These are phyloP conservation scores for Melolontha melolontha DNA, from an alignment of 2,888 invertebrate genomes.

Conservation along the genomic window DNA sequence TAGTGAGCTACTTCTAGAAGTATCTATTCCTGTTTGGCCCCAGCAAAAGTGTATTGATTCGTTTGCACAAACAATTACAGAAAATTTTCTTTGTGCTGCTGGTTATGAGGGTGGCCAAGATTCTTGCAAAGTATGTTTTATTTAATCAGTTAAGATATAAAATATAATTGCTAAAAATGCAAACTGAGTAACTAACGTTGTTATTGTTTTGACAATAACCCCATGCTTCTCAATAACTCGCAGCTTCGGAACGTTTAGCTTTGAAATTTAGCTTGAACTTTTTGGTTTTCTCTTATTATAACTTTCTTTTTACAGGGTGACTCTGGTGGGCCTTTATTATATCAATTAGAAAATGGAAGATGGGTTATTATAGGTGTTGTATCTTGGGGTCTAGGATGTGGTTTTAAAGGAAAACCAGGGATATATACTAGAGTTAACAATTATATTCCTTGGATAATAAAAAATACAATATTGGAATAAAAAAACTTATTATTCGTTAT, in stretches of 20 bases:
- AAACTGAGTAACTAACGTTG: background rate
- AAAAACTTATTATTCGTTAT: too few species aligned
- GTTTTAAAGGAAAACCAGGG: constrained; percentile 80
- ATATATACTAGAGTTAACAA: constrained; percentile 81
- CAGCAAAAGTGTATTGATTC: constrained; percentile 73
- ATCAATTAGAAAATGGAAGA: constrained; percentile 78
- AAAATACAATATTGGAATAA: constrained; percentile 60
- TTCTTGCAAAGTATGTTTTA: constrained; percentile 79
- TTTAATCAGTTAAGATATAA: background rate
- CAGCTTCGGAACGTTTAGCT: too few species aligned
- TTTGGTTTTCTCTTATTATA: too few species aligned
- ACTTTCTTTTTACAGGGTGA: constrained; percentile 73
- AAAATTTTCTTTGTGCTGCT: constrained; percentile 82
- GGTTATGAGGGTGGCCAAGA: constrained; percentile 81
- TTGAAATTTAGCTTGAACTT: too few species aligned
- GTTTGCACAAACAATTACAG: constrained; percentile 75
- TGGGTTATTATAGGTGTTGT: constrained; percentile 87
- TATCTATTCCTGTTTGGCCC: constrained; percentile 82
- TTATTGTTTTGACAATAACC: background rate
- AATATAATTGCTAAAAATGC: background rate
- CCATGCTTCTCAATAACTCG: background rate
- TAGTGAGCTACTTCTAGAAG: constrained; percentile 77
- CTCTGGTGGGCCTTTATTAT: constrained; percentile 85
- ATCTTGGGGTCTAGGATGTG: constrained; percentile 88
- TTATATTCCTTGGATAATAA: constrained; percentile 78